Percentiles rank a stretch among this genome's conserved stretches.
Evolutionary conservation across 2,797 vertebrate species (phyloP).

Genomic region (Tympanoctomys barrerae): DNA sequence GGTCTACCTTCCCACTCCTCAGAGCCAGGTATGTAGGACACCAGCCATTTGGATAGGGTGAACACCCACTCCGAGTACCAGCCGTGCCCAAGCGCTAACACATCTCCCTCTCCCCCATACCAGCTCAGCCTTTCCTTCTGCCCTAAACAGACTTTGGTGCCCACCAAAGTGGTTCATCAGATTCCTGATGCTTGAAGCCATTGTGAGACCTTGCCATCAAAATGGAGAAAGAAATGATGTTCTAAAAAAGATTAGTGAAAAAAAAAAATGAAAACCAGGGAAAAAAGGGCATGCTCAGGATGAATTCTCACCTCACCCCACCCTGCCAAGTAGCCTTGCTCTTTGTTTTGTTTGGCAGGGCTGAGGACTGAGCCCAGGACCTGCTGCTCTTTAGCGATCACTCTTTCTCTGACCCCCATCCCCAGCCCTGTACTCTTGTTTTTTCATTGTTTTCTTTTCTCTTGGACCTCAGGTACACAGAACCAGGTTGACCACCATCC

Average conservation of each 20-base stretch:
- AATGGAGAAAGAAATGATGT: background rate
- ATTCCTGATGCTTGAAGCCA: background rate
- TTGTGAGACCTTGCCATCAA: background rate
- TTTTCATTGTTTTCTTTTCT: background rate
- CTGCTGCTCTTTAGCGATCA: background rate
- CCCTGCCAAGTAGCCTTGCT: background rate
- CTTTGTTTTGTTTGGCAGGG: background rate
- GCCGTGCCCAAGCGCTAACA: background rate
- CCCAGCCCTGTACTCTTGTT: background rate
- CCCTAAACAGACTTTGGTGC: background rate
- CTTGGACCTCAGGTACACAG: background rate
- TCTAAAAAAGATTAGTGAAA: background rate
- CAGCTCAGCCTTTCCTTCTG: background rate
- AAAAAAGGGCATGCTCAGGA: background rate
- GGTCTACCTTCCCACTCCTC: background rate
- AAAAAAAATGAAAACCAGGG: background rate
- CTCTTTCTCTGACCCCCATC: background rate
- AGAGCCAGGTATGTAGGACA: background rate
- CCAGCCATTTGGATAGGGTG: background rate
- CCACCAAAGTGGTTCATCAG: background rate
- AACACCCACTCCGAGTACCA: background rate
- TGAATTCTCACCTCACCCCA: background rate
- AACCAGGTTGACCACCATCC: background rate
- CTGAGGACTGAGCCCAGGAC: background rate
- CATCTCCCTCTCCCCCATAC: background rate